Conservation (phyloP, 2,888 invertebrate species). For the Pammene fasciana region DNA sequence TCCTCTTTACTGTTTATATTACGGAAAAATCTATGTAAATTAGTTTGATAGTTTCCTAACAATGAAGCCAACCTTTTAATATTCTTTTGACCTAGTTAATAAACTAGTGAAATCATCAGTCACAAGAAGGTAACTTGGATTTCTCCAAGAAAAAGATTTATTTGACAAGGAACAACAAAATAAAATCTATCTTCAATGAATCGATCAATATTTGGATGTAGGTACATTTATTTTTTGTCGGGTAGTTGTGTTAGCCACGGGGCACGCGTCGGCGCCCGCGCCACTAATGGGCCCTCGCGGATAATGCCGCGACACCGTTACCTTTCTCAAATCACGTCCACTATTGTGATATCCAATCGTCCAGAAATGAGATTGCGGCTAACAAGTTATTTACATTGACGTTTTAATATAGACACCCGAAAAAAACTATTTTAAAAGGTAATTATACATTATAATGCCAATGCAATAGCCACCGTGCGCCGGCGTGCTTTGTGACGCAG, state of each 20-base stretch:
- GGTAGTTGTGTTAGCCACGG: slow-evolving; percentile 19
- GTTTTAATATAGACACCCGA: slow-evolving; percentile 80
- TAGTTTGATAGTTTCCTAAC: too few species aligned
- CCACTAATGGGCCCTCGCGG: slow-evolving; percentile 75
- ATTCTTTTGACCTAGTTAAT: too few species aligned
- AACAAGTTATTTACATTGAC: slow-evolving; percentile 84
- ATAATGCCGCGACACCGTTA: slow-evolving; percentile 82
- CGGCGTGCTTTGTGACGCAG: slow-evolving; percentile 78
- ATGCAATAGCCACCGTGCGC: slow-evolving; percentile 78
- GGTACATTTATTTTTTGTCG: slow-evolving; percentile 28
- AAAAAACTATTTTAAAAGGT: slow-evolving; percentile 83
- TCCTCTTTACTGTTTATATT: too few species aligned
- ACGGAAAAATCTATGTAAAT: too few species aligned
- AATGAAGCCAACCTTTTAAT: too few species aligned
- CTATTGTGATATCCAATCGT: slow-evolving; percentile 84
- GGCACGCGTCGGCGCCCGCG: slow-evolving; percentile 64
- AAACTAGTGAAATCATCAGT: too few species aligned
- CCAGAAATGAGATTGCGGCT: slow-evolving; percentile 84
- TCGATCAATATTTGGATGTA: slow-evolving; percentile 26
- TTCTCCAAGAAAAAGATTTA: not conserved
- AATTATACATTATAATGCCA: slow-evolving; percentile 82
- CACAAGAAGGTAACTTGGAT: too few species aligned
- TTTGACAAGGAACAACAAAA: slow-evolving; percentile 2
- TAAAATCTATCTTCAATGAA: slow-evolving; percentile 18
- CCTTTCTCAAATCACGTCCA: slow-evolving; percentile 84